These are phyloP conservation scores for Otolemur garnettii DNA, from an alignment of 2,113 vertebrate genomes.

Conservation along the genomic window DNA sequence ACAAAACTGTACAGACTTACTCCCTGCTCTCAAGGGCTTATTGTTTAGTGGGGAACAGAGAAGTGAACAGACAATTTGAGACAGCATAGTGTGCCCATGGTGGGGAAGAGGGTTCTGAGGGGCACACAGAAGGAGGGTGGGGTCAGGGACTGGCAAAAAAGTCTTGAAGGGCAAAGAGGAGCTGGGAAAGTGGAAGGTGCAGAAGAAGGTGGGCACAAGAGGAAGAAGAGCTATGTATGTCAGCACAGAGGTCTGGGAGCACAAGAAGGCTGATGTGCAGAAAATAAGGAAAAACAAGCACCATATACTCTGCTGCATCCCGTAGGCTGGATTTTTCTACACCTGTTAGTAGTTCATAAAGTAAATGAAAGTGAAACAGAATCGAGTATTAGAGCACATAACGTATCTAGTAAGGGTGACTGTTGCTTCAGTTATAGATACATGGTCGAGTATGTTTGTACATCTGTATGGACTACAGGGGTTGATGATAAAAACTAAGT, in stretches of 20 bases:
- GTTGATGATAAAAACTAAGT: background rate
- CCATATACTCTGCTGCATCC: background rate
- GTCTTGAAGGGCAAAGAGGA: background rate
- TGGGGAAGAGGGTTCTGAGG: too few species aligned
- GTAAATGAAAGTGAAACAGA: background rate
- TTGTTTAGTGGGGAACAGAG: background rate
- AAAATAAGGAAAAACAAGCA: background rate
- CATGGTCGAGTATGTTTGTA: background rate
- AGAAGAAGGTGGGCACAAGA: background rate
- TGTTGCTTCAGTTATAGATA: background rate
- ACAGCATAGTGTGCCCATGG: background rate
- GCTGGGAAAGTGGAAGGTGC: background rate
- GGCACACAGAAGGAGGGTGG: background rate
- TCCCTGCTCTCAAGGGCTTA: background rate
- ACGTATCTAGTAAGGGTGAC: background rate
- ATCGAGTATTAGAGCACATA: background rate
- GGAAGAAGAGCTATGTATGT: background rate
- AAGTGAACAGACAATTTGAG: background rate
- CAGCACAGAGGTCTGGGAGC: background rate
- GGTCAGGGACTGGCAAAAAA: background rate
- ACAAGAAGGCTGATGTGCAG: background rate
- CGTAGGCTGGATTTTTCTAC: background rate
- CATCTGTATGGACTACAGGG: background rate
- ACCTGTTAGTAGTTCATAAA: background rate
- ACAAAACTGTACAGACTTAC: background rate